phyloP scores from a whole-genome alignment of 2,797 vertebrate species.

The Anas bernieri region DNA sequence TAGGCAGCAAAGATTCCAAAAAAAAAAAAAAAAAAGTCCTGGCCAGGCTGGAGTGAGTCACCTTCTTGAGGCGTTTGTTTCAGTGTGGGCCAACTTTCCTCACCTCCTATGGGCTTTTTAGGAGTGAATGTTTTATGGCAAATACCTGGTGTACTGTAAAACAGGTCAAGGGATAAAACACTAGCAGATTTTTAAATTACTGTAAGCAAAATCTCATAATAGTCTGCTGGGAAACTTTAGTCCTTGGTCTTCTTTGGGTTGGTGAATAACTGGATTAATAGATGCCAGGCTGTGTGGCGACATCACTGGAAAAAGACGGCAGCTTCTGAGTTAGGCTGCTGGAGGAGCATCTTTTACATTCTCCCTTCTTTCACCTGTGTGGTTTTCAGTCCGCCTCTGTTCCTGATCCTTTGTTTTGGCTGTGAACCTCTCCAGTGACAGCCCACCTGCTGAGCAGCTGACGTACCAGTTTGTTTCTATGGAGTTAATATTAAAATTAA shows the following conservation, averaged over 20 bases:
- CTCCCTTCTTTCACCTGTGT: background rate
- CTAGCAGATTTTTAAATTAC: background rate
- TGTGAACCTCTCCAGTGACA: background rate
- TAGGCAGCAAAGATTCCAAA: background rate
- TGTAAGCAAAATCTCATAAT: background rate
- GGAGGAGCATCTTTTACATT: background rate
- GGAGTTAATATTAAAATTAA: background rate
- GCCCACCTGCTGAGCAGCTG: background rate
- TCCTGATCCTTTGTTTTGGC: background rate
- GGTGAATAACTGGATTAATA: background rate
- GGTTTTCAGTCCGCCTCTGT: background rate
- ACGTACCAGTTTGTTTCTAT: background rate
- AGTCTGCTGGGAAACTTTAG: background rate
- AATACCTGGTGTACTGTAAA: background rate
- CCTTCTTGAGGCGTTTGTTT: background rate
- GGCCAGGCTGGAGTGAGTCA: background rate
- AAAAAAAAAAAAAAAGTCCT: background rate
- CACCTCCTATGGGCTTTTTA: background rate
- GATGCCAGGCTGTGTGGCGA: background rate
- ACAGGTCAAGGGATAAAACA: background rate
- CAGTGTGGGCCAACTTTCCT: background rate
- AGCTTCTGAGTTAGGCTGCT: background rate
- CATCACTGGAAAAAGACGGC: accelerated
- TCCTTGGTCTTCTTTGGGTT: background rate
- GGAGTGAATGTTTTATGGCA: background rate